Evolutionary conservation across 2,113 vertebrate species (phyloP).

Genomic region (Rhinoptilus africanus): DNA sequence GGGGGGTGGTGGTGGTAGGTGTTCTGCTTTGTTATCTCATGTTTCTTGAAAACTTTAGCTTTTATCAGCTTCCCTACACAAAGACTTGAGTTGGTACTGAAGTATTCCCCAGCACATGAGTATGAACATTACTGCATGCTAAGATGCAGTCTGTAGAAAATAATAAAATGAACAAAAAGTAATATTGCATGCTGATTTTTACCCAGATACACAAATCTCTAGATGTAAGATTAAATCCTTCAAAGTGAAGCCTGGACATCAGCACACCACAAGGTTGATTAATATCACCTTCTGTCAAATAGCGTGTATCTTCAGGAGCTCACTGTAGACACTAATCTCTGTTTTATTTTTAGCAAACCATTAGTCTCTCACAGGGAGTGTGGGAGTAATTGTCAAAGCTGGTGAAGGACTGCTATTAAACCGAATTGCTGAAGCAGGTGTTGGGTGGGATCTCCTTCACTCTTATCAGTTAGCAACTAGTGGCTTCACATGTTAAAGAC

Average conservation of each 20-base stretch:
- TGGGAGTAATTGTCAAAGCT: conserved; percentile 75
- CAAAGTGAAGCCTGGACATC: background rate
- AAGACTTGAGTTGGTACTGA: background rate
- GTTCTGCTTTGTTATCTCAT: background rate
- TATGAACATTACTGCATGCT: background rate
- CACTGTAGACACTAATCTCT: conserved; percentile 32
- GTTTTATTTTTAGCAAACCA: conserved; percentile 79
- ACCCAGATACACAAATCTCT: background rate
- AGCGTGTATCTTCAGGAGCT: background rate
- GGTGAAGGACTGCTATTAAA: conserved; percentile 68
- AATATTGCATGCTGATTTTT: background rate
- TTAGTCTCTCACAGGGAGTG: conserved; percentile 72
- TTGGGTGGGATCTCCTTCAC: conserved; percentile 56
- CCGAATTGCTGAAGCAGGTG: conserved; percentile 61
- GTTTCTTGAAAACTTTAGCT: background rate
- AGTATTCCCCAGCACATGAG: background rate
- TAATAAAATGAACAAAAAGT: background rate
- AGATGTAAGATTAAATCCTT: background rate
- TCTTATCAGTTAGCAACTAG: conserved; percentile 36
- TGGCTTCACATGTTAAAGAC: conserved; percentile 50
- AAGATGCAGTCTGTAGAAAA: background rate
- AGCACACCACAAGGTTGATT: background rate
- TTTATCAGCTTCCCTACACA: background rate
- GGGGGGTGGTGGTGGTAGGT: background rate
- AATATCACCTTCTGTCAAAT: conserved; percentile 1